Evolutionary conservation across 2,797 vertebrate species (phyloP), one percentile per base, ranked within the genome.

Genomic region (Chloroceryle inda): DNA sequence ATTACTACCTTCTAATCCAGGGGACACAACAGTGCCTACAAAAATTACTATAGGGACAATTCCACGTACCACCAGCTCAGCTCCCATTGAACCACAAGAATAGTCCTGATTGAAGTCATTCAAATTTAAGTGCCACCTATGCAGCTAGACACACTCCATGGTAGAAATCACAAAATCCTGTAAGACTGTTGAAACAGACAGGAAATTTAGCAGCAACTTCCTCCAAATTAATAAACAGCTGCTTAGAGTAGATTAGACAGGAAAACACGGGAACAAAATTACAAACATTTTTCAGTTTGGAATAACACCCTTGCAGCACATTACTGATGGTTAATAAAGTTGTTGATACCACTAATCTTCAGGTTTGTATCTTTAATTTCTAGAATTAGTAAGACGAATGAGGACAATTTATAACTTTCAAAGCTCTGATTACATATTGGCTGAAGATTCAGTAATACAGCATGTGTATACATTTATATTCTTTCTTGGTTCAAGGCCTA

Each of bases 161-260:
- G 33, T 10, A 79, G 21, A 88, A 87, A 71, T 14, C 40, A 59
- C n/a, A 64, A 85, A 85, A 84, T 49, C 80, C 37, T 8, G 2
- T 22, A 83, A 85, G 85, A 77, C 26, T 45, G 15, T 31, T 76
- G 61, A 71, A 95, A 79, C 71, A 94, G 61, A 92, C 74, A 61
- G 53, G 55, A 91, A 89, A 82, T 76, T 42, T 33, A 82, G 55
- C 27, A 82, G 71, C 52, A 91, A 76, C 53, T 79, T 90, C 74
- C 23, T 95, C 22, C 47, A 92, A 79, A 94, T 85, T 67, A 87
- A 82, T 87, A 88, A 90, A 72, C 37, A 92, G 66, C 45, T 77
- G 56, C 74, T 94, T 69, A 74, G 61, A 88, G 71, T 26, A 74
- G 21, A 66, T 89, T 68, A 85, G 52, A 71, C 22, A 61, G 38